Conservation (phyloP, 2,113 vertebrate genomes). For the Craseonycteris thonglongyai region DNA sequence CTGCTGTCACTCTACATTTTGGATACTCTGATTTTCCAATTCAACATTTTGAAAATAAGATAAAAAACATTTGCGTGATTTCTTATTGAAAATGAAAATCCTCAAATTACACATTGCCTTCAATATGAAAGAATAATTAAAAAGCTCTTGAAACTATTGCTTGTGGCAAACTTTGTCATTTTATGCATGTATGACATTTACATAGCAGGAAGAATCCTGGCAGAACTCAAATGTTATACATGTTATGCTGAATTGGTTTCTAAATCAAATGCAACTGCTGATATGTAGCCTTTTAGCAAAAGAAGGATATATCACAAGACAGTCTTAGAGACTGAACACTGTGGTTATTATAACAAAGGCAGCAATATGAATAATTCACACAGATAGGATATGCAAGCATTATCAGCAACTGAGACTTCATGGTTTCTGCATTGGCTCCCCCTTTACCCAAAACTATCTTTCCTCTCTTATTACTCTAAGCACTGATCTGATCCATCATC, state of each 20-base stretch:
- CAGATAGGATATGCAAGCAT: conserved; percentile 65
- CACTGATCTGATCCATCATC: conserved; percentile 54
- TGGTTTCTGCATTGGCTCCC: conserved; percentile 39
- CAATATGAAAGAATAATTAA: conserved; percentile 13
- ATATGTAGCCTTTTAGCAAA: conserved; percentile 70
- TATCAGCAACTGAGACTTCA: conserved; percentile 63
- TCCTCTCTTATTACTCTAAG: conserved; percentile 53
- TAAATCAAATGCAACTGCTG: conserved; percentile 73
- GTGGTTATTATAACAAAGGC: conserved; percentile 78
- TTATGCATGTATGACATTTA: conserved; percentile 61
- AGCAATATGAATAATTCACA: conserved; percentile 79
- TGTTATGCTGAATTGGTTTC: conserved; percentile 62
- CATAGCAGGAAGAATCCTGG: conserved; percentile 44
- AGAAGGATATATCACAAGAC: conserved; percentile 73
- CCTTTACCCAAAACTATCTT: conserved; percentile 28
- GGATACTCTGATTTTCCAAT: conserved; percentile 45
- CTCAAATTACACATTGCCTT: conserved; percentile 40
- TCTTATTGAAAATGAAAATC: conserved; percentile 29
- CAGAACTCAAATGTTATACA: conserved; percentile 42
- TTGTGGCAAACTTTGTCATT: conserved; percentile 48
- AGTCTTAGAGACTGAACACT: conserved; percentile 71
- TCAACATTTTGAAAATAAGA: conserved; percentile 24
- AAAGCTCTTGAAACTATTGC: background rate
- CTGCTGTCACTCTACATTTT: conserved; percentile 24
- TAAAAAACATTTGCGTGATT: background rate